Percentiles rank a stretch among this genome's conserved stretches.
These are phyloP conservation scores for Beaufortia kweichowensis DNA, from an alignment of 2,113 vertebrate genomes.

Conservation along the genomic window DNA sequence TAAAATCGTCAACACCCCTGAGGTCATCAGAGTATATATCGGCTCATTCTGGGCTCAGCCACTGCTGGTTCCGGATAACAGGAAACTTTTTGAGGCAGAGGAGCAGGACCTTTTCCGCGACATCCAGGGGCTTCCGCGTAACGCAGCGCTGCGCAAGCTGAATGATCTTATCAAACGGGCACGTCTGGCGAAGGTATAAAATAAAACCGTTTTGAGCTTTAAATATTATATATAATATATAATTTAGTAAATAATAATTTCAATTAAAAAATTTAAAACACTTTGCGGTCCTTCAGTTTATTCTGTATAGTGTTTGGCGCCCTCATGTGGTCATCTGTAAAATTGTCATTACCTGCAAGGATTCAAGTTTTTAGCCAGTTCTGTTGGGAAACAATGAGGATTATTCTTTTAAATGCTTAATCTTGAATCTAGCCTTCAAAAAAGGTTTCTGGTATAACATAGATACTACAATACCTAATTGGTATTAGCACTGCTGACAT, in stretches of 20 bases:
- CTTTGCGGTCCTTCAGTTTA: not conserved
- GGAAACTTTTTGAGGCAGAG: conserved; percentile 80
- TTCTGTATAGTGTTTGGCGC: not conserved
- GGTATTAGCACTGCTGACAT: too few species aligned
- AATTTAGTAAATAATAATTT: too few species aligned
- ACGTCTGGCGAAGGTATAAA: conserved; percentile 77
- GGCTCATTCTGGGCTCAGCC: conserved; percentile 84
- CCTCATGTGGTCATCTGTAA: conserved; percentile 17
- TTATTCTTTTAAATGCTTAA: too few species aligned
- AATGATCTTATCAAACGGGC: conserved; percentile 82
- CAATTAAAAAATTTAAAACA: too few species aligned
- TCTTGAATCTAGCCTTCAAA: too few species aligned
- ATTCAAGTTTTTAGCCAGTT: not conserved
- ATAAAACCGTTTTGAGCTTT: not conserved
- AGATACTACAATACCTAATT: too few species aligned
- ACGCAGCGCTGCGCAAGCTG: conserved; percentile 78
- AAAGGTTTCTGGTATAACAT: too few species aligned
- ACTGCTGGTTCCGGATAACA: conserved; percentile 70
- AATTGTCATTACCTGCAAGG: not conserved
- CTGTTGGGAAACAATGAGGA: too few species aligned
- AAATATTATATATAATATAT: too few species aligned
- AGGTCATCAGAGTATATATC: conserved; percentile 80
- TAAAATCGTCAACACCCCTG: conserved; percentile 82
- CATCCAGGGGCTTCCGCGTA: conserved; percentile 79
- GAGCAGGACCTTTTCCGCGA: conserved; percentile 81